These are phyloP conservation scores for human DNA, from an alignment of 2,113 vertebrate genomes.

Conservation along the genomic window DNA sequence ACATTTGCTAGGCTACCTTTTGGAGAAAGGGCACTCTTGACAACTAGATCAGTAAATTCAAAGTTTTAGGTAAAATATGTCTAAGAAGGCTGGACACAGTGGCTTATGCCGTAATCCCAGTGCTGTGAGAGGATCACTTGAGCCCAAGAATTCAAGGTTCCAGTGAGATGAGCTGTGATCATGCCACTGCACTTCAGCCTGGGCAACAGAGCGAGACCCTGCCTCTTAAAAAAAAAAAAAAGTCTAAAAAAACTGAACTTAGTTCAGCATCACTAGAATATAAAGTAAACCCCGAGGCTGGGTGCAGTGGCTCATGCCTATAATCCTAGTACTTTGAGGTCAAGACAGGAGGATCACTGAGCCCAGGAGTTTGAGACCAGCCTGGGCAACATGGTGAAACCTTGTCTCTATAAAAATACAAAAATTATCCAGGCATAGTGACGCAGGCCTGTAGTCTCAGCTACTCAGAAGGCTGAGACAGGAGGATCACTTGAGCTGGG, in stretches of 20 bases:
- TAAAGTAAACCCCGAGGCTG: neutral
- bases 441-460: too few species aligned
- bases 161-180: neutral
- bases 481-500: too few species aligned
- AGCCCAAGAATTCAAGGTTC: neutral
- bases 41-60: neutral
- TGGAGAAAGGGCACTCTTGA: neutral
- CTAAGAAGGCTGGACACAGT: neutral
- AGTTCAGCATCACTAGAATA: neutral
- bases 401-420: too few species aligned
- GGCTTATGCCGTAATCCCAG: neutral
- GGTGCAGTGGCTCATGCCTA: too few species aligned
- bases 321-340: too few species aligned
- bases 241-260: neutral
- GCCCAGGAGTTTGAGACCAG: too few species aligned
- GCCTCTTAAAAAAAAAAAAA: neutral
- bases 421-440: too few species aligned
- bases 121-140: neutral
- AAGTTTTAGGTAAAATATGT: neutral
- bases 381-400: too few species aligned
- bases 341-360: too few species aligned
- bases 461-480: too few species aligned
- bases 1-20: neutral
- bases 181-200: neutral
- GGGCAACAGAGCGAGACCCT: neutral